phyloP scores from a whole-genome alignment of 2,113 vertebrate species.

The Brachyistius frenatus region DNA sequence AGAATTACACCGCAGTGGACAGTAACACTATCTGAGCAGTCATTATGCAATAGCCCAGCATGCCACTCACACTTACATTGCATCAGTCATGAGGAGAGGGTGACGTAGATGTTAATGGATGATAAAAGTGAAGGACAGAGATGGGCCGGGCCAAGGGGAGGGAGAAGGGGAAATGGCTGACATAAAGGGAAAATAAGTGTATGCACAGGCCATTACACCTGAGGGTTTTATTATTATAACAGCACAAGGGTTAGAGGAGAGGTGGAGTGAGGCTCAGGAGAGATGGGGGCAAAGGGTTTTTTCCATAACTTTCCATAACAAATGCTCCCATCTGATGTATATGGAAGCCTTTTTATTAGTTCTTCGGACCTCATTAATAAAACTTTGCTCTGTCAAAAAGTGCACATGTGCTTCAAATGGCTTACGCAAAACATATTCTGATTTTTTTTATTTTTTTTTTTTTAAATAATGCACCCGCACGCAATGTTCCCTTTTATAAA shows the following conservation, averaged over 20 bases:
- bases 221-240: too few species aligned
- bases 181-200: background rate
- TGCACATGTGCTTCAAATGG: too few species aligned
- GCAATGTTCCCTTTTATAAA: too few species aligned
- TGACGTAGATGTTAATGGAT: slow-evolving; percentile 19
- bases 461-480: too few species aligned
- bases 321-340: too few species aligned
- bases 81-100: slow-evolving; percentile 35
- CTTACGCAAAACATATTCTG: too few species aligned
- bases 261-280: too few species aligned
- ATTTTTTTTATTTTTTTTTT: too few species aligned
- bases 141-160: background rate
- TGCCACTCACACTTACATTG: slow-evolving; percentile 19
- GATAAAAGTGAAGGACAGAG: slow-evolving; percentile 12
- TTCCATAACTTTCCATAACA: background rate
- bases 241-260: background rate
- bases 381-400: too few species aligned
- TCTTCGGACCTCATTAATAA: too few species aligned
- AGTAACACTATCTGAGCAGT: slow-evolving; percentile 47
- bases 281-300: background rate
- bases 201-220: too few species aligned
- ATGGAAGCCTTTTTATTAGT: too few species aligned
- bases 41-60: slow-evolving; percentile 45
- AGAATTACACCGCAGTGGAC: slow-evolving; percentile 49
- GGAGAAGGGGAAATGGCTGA: background rate